Conservation (phyloP, 2,888 invertebrate species). For the Agrochola lychnidis region DNA sequence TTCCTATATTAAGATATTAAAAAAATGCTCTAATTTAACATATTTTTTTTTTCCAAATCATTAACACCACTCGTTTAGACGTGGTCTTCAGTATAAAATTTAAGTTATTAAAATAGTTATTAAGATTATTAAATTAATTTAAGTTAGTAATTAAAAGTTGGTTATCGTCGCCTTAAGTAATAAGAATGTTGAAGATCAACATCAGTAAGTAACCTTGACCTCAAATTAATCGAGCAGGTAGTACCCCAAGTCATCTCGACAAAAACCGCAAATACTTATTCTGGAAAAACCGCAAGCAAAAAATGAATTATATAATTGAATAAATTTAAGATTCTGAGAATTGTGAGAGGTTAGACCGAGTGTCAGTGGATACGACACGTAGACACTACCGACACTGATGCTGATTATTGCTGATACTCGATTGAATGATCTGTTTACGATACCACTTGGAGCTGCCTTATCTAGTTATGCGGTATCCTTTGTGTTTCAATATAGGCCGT, state of each 20-base stretch:
- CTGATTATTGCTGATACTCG: not conserved
- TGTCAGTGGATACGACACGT: not conserved
- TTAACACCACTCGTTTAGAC: no score
- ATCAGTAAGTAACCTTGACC: slow-evolving; percentile 1
- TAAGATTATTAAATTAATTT: no score
- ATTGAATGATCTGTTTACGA: not conserved
- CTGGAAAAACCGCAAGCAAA: not conserved
- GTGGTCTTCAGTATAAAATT: no score
- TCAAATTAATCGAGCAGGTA: not conserved
- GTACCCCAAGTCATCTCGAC: not conserved
- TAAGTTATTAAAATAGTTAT: no score
- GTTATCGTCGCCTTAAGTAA: no score
- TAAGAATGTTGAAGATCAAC: not conserved
- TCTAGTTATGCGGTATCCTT: not conserved
- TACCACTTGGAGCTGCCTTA: not conserved
- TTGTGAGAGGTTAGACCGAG: no score
- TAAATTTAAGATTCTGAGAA: slow-evolving; percentile 1
- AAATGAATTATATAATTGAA: not conserved
- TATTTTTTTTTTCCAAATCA: no score
- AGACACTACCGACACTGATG: no score
- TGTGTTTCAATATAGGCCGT: not conserved
- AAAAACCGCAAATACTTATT: slow-evolving; percentile 9
- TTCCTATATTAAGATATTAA: no score
- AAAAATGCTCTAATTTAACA: no score
- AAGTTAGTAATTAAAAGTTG: no score